These are phyloP conservation scores for Puffinus mauretanicus DNA, from an alignment of 2,113 vertebrate genomes.

Conservation along the genomic window DNA sequence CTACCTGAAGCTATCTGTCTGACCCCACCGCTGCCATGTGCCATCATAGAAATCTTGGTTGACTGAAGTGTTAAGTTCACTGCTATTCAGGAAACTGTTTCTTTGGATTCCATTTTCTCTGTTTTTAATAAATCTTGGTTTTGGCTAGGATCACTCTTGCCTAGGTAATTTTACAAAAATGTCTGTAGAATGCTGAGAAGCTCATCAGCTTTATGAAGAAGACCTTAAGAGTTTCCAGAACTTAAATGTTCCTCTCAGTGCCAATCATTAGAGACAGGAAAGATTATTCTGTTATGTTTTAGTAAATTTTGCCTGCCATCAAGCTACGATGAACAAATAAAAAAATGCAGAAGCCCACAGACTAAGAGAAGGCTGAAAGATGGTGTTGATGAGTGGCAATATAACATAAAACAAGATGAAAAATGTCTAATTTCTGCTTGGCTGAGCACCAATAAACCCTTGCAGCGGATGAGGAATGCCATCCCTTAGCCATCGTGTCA, in stretches of 20 bases:
- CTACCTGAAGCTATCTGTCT: not conserved
- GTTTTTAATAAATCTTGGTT: constrained; percentile 53
- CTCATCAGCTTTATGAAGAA: constrained; percentile 17
- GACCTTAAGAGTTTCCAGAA: constrained; percentile 40
- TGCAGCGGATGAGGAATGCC: not conserved
- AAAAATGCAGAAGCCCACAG: not conserved
- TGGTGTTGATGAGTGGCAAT: not conserved
- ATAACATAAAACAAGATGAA: not conserved
- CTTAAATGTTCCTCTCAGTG: not conserved
- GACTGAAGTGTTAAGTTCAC: constrained; percentile 18
- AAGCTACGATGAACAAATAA: not conserved
- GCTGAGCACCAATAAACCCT: not conserved
- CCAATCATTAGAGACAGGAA: not conserved
- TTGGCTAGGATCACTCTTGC: constrained; percentile 14
- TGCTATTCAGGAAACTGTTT: constrained; percentile 39
- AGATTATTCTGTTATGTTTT: not conserved
- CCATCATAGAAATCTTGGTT: not conserved
- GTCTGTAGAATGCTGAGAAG: constrained; percentile 20
- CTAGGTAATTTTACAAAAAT: constrained; percentile 58
- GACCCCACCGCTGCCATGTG: not conserved
- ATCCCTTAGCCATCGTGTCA: not conserved
- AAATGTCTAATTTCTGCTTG: not conserved
- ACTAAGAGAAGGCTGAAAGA: not conserved
- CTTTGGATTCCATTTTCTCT: constrained; percentile 41
- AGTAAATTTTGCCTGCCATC: not conserved